phyloP scores from a whole-genome alignment of 2,888 invertebrate species.

The Monochamus alternatus region DNA sequence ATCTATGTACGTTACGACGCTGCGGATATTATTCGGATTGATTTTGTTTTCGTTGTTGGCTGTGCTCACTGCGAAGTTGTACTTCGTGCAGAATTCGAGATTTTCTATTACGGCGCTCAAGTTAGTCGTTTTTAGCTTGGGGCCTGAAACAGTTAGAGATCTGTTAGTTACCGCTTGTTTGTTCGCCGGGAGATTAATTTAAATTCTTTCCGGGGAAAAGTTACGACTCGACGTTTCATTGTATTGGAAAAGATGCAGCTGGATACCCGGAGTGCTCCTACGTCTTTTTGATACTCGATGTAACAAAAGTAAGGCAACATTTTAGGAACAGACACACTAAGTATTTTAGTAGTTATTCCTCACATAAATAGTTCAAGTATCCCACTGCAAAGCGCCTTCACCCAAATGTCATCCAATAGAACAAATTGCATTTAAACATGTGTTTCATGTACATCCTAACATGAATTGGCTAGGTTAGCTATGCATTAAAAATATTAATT shows the following conservation, averaged over 20 bases:
- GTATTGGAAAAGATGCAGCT: neutral
- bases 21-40: conserved; percentile 59
- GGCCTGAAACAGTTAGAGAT: conserved; percentile 53
- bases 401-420: too few species aligned
- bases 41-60: conserved; percentile 49
- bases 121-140: conserved; percentile 58
- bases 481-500: too few species aligned
- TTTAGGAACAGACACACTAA: too few species aligned
- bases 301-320: neutral
- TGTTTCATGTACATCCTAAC: too few species aligned
- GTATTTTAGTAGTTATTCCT: too few species aligned
- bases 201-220: conserved; percentile 1
- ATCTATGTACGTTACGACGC: conserved; percentile 60
- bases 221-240: too few species aligned
- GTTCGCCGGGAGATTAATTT: conserved; percentile 8
- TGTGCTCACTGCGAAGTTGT: conserved; percentile 59
- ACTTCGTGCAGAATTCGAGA: conserved; percentile 61
- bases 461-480: too few species aligned
- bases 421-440: too few species aligned
- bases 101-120: conserved; percentile 54
- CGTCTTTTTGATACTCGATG: neutral
- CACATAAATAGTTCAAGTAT: too few species aligned
- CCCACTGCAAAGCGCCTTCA: too few species aligned
- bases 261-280: neutral
- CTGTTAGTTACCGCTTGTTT: conserved; percentile 24